Conservation (phyloP, 2,113 vertebrate genomes). For the Dunckerocampus dactyliophorus region DNA sequence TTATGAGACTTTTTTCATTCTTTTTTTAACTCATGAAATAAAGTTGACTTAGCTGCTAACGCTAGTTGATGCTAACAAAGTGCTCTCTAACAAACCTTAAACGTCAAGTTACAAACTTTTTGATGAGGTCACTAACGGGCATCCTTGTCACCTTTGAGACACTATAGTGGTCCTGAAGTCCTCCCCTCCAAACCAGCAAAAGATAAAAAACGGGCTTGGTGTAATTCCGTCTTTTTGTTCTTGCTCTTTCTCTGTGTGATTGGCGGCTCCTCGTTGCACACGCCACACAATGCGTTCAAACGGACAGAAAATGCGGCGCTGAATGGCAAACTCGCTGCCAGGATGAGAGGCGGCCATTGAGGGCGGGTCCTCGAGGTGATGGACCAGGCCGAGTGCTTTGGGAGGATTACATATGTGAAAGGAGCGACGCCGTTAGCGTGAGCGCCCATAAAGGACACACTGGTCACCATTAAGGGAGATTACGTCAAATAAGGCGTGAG, state of each 20-base stretch:
- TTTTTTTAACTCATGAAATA: neutral
- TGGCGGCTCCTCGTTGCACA: slow-evolving; percentile 62
- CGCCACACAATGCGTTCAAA: slow-evolving; percentile 75
- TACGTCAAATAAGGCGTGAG: slow-evolving; percentile 57
- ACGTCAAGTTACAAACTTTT: neutral
- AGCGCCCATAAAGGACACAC: slow-evolving; percentile 69
- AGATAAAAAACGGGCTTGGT: slow-evolving; percentile 61
- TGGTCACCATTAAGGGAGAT: slow-evolving; percentile 79
- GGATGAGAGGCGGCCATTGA: neutral
- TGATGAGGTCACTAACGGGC: neutral
- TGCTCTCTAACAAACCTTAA: too few relatives aligned
- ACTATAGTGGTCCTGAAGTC: neutral
- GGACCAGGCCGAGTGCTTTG: slow-evolving; percentile 11
- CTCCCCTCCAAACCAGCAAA: slow-evolving; percentile 31
- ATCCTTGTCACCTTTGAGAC: too few relatives aligned
- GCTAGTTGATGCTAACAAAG: neutral
- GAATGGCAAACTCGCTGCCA: slow-evolving; percentile 50
- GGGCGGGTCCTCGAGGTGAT: neutral
- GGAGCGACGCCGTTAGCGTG: slow-evolving; percentile 70
- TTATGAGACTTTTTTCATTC: neutral
- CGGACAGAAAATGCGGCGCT: slow-evolving; percentile 73
- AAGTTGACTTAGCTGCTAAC: neutral
- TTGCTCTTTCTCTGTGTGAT: slow-evolving; percentile 47
- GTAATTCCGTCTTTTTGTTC: slow-evolving; percentile 63
- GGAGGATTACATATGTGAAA: slow-evolving; percentile 72